Conservation (phyloP, 1,140 invertebrate species). For the Cydia amplana region DNA sequence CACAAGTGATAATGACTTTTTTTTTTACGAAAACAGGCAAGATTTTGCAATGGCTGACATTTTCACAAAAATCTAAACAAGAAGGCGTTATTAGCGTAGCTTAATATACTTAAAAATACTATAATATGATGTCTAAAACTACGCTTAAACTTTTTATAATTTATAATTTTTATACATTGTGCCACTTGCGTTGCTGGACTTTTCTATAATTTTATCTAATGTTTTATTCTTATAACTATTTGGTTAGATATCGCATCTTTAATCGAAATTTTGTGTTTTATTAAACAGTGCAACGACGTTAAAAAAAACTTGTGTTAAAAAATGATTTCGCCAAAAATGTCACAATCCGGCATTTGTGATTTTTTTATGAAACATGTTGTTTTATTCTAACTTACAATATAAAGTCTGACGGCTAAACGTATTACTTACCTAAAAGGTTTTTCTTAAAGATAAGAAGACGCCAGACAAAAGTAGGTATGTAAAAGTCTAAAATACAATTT, state of each 20-base stretch:
- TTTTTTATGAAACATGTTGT: not conserved
- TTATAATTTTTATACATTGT: not conserved
- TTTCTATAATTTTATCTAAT: not conserved
- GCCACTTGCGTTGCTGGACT: not conserved
- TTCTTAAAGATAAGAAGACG: slow-evolving; percentile 3
- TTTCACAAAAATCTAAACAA: not conserved
- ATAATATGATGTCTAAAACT: slow-evolving; percentile 1
- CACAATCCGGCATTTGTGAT: not conserved
- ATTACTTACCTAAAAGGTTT: not conserved
- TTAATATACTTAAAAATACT: not conserved
- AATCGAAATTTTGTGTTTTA: not conserved
- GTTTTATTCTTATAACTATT: not conserved
- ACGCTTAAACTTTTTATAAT: not conserved
- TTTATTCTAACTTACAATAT: slow-evolving; percentile 30
- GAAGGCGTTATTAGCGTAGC: slow-evolving; percentile 1
- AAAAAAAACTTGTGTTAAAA: not conserved
- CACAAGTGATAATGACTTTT: not conserved
- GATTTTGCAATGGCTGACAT: not conserved
- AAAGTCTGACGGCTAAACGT: slow-evolving; percentile 14
- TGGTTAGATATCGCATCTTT: slow-evolving; percentile 15
- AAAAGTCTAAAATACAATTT: not conserved
- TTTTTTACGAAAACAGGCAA: not conserved
- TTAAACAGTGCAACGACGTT: not conserved
- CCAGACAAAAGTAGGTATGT: not conserved
- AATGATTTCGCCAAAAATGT: not conserved